Base-by-base conservation (phyloP, 2,113 vertebrate genomes). In the Lucifuga dentata region DNA sequence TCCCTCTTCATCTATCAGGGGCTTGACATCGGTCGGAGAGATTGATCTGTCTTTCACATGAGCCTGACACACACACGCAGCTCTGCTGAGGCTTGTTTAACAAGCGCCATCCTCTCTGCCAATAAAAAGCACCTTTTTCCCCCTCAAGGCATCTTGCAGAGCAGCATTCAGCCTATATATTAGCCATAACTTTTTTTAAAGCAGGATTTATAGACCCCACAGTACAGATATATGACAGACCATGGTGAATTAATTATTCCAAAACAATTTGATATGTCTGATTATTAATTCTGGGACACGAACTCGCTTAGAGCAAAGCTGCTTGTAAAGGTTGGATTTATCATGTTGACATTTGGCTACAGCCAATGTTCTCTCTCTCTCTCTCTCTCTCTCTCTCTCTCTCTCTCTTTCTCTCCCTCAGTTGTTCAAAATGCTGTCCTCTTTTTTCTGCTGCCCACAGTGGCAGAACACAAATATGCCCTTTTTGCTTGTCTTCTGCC, bases 321-420 rank as follows among this genome's bases (percentile, higher is more conserved):
- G 86, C 87, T 90, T 89, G 90, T 89, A 92, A 93, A 93, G 89
- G 89, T 90, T 91, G 89, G 88, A 92, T 93, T 93, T 92, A 93
- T 93, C 92, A 92, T 89, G 91, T 86, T 93, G 92, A 91, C 92
- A 93, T 93, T 92, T 92, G 83, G 88, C 78, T 85, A 73, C 63
- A 87, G 84, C 71, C 80, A 62, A 29, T 78, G 45, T 61, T 69
- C 43, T 23, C 38, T 45, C 74, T 68, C 52, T 61, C 58, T 32
- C 51, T 16, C 33, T 60, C 60, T 62, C 40, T 20, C 43, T 36
- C 53, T 52, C 41, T 49, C 32, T 58, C 20, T 50, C 19, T 44
- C 58, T 40, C 62, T 53, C 41, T 56, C 35, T 1, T 15, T 51
- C n/a, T n/a, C n/a, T 50, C 62, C 68, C 75, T 68, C 73, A 70